phyloP scores from a whole-genome alignment of 2,113 vertebrate species.

The Australoheros scitulus region DNA sequence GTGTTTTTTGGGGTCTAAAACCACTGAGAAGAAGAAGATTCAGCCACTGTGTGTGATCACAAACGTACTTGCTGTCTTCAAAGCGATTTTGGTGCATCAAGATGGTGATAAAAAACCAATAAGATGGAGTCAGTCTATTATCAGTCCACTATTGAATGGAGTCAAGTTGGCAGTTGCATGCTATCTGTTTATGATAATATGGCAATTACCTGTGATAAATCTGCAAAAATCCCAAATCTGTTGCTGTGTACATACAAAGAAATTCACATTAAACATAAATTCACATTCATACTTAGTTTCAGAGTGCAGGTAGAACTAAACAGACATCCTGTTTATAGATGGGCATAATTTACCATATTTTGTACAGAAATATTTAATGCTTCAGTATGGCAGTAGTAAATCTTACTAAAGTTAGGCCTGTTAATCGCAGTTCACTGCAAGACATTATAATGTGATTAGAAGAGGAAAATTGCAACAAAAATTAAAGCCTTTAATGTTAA shows the following conservation, averaged over 20 bases:
- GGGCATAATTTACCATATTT: no score
- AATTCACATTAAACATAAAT: no score
- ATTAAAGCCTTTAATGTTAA: background rate
- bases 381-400: background rate
- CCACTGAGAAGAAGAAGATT: background rate
- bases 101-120: background rate
- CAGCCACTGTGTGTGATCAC: background rate
- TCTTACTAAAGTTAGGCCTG: rapidly evolving
- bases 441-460: background rate
- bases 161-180: no score
- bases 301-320: no score
- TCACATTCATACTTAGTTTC: no score
- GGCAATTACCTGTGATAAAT: no score
- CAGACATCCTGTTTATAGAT: no score
- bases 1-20: no score
- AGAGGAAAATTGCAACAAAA: background rate
- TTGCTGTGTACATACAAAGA: no score
- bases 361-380: no score
- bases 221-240: no score
- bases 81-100: background rate
- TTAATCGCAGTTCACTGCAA: background rate
- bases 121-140: background rate
- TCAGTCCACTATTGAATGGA: background rate
- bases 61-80: background rate
- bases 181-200: no score